phyloP scores from a whole-genome alignment of 2,797 vertebrate genomes.

The Sebastes trivittatus region DNA sequence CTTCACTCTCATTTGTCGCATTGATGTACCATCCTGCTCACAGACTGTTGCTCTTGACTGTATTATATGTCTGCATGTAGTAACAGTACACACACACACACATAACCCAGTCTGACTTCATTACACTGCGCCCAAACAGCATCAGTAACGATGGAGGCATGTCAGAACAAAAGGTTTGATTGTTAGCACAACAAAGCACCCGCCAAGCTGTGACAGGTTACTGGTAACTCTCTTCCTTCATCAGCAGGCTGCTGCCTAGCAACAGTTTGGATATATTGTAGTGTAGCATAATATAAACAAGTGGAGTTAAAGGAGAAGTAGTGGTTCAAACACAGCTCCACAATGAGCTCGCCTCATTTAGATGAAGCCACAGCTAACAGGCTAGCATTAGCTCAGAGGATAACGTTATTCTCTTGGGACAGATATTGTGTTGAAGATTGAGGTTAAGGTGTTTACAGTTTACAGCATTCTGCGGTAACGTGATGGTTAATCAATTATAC shows the following conservation, averaged over 20 bases:
- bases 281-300: background rate
- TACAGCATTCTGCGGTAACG: accelerated
- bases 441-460: background rate
- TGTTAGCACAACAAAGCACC: constrained; percentile 76
- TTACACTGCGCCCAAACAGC: background rate
- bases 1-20: background rate
- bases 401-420: constrained; percentile 70
- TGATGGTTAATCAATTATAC: background rate
- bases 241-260: background rate
- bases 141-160: constrained; percentile 7
- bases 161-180: constrained; percentile 77
- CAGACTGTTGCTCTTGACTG: background rate
- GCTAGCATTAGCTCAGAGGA: constrained; percentile 70
- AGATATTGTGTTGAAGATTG: constrained; percentile 14
- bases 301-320: background rate
- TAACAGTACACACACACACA: background rate
- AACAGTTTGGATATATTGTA: background rate
- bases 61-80: background rate
- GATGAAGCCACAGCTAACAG: constrained; percentile 56
- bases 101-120: background rate
- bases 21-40: background rate
- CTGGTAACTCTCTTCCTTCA: background rate
- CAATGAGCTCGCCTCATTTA: constrained; percentile 18
- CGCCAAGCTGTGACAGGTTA: constrained; percentile 45
- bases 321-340: constrained; percentile 3